Base-by-base conservation (phyloP, 2,888 invertebrate species). In the Epiperipatus broadwayi region DNA sequence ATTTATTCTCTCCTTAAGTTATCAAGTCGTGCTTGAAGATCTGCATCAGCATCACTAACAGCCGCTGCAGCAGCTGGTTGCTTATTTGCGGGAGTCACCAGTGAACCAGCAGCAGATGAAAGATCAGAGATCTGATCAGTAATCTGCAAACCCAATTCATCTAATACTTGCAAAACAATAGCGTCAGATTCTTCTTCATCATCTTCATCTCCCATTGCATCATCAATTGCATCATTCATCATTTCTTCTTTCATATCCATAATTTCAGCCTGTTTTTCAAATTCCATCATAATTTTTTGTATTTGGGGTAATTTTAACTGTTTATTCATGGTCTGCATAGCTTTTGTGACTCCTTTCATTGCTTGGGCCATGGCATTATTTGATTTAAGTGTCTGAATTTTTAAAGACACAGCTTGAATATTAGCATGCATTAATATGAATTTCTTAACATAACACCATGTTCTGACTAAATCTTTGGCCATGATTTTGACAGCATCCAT, bases 241-340 rank as follows among this genome's bases (percentile, higher is more conserved):
- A 67, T 63, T 44, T 66, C 65, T 47, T 66, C 64, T 49, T 66
- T 66, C 65, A 67, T 67, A 44, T 67, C 64, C 66, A 67, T 67
- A n/a, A 67, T 65, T 48, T 66, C 65, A n/a, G 60, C 57, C 49
- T 66, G 64, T 45, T 61, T 63, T 50, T 66, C 66, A 53, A 66
- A 66, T 48, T 63, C 60, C 57, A 55, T 56, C 60, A 62, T 62
- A 18, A 67, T 66, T 49, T 63, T 60, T 50, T 66, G 65, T 27
- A 66, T 65, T 49, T 67, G 63, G 1, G 65, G 66, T 41, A 67
- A 51, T 45, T 66, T 67, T 47, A 66, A 46, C 59, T 66, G 52
- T 52, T 56, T 59, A 49, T 66, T 66, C 66, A 66, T 67, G 32
- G 58, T 54, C 37, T 55, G 53, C 66, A 66, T 66, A 25, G 66